Evolutionary conservation across 2,888 invertebrate genomes (phyloP), one percentile per base, ranked within the genome.

Genomic region (Microchrysa polita): DNA sequence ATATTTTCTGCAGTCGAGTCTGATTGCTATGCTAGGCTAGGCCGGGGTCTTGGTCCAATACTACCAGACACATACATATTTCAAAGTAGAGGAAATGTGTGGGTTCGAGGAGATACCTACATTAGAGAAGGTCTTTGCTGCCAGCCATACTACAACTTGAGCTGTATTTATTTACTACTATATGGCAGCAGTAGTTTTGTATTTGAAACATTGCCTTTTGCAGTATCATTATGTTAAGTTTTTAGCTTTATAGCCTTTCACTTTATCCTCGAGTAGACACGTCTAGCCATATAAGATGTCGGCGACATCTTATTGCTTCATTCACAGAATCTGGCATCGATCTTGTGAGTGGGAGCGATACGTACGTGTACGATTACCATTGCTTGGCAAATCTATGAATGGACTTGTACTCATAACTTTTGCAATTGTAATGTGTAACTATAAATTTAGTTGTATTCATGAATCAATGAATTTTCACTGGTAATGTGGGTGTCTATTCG

Each of bases 181-280:
- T n/a, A n/a, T 34, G 2, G 48, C 48, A 48, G 48, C 16, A n/a
- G 48, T n/a, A n/a, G n/a, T n/a, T n/a, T n/a, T n/a, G n/a, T n/a
- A n/a, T n/a, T 48, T 12, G 16, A 48, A 48, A n/a, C 48, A n/a
- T 48, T 48, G 42, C 42, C 42, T 42, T 42, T 42, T 42, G 14
- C 48, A 48, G 48, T 48, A 5, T 48, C 12, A 48, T 48, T 48
- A 5, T 48, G 42, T 48, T 10, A 2, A 10, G 61, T 42, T 63
- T 63, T 44, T 22, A 65, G 44, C n/a, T 52, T 67, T 34, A 53
- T 27, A 53, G 67, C 67, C 67, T 67, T 67, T 67, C 67, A 67
- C 67, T 67, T 67, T 52, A 10, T 48, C 12, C 27, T 34, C 27
- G 27, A n/a, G 67, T 18, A 52, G 67, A 67, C n/a, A n/a, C 67